Evolutionary conservation across 2,888 invertebrate genomes (phyloP), one percentile per base, ranked within the genome.

Genomic region (Bedellia somnulentella): DNA sequence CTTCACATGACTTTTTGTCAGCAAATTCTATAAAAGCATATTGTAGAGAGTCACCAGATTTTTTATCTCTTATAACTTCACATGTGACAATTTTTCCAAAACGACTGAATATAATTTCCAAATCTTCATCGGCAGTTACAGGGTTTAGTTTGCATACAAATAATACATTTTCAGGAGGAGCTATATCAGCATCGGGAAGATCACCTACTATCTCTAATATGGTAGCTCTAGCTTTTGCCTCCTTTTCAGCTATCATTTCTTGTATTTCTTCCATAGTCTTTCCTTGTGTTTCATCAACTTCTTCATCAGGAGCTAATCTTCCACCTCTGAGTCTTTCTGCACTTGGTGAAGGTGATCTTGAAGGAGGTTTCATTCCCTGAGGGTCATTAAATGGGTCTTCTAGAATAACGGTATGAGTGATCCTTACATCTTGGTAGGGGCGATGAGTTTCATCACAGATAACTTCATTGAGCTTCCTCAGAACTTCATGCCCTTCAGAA

Each of bases 121-220:
- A 75, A 63, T 98, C 96, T 49, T 97, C 97, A 57, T 96, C 96
- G 6, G 86, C 93, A 1, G 99, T 99, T 0, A 99, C 94, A 1
- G 98, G 97, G 76, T 99, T 99, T 12, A 99, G 76, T 71, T 99
- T 99, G 63, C 99, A 99, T 16, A 99, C 94, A 75, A 99, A 99
- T 0, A 99, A 77, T 2, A 99, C 97, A 78, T 99, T 98, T 70
- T 99, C 99, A 5, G 98, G 97, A 0, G 99, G 99, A 4, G 93
- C 94, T 60, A 96, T 89, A 35, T 99, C 97, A 9, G 93, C 97
- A 75, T 96, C 92, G 0, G 97, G 97, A 33, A 99, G 78, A 61
- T 99, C 99, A 1, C 98, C 98, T 13, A 98, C 93, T 78, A 99
- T 98, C 79, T 98, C 98, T 23, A 99, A 77, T 44, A 99, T 93